Evolutionary conservation across 2,888 invertebrate species (phyloP).

Genomic region (Adineta ricciae): DNA sequence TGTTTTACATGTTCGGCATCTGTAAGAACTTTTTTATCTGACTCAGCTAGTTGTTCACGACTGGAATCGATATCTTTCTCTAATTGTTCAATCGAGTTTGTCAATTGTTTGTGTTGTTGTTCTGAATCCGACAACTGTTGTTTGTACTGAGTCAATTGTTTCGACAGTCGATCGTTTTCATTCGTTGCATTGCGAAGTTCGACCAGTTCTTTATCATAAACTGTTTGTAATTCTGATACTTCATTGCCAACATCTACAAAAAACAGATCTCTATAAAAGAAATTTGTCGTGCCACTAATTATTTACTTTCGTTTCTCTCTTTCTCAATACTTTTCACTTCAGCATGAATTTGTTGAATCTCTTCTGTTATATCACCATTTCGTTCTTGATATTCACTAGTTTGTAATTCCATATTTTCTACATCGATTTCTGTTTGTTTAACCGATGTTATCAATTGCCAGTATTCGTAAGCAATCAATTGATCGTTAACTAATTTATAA

Average conservation of each 20-base stretch:
- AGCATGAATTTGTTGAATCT: constrained; percentile 26
- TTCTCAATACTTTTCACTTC: constrained; percentile 33
- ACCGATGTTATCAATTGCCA: neutral
- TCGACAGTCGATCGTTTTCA: neutral
- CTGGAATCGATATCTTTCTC: neutral
- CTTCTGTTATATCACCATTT: constrained; percentile 11
- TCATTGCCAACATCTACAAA: neutral
- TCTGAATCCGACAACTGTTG: neutral
- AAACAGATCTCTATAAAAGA: too few species aligned
- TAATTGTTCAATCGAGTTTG: neutral
- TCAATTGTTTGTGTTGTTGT: neutral
- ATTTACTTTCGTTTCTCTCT: constrained; percentile 23
- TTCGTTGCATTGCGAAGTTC: neutral
- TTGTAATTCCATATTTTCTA: constrained; percentile 21
- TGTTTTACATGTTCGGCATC: neutral
- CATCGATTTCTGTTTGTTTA: constrained; percentile 24
- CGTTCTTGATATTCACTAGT: constrained; percentile 11
- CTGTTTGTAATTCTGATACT: constrained; percentile 9
- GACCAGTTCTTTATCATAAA: constrained; percentile 2
- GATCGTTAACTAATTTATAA: constrained; percentile 27
- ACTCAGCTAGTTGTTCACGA: neutral
- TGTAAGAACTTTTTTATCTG: neutral
- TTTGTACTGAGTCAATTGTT: neutral
- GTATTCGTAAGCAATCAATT: constrained; percentile 25
- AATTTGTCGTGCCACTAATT: too few species aligned